Evolutionary conservation across 1,140 invertebrate genomes (phyloP).

Genomic region (Drosophila eugracilis): DNA sequence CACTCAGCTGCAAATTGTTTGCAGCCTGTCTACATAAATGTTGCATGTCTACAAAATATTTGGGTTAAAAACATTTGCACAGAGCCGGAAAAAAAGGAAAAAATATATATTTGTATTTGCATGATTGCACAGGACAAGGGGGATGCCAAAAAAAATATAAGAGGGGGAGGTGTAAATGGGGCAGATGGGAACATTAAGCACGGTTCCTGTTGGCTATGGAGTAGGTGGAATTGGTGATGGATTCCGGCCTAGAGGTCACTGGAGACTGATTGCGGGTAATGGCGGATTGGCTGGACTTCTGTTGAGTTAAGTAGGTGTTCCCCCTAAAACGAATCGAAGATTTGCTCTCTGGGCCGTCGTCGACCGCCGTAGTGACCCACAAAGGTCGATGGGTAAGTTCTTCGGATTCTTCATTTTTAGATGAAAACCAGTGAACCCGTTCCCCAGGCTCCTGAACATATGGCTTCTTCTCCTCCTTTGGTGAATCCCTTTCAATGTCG

Average conservation of each 20-base stretch:
- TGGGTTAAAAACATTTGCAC: slow-evolving; percentile 79
- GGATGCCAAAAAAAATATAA: background rate
- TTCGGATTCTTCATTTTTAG: background rate
- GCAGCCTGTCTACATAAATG: slow-evolving; percentile 66
- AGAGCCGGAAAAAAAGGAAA: slow-evolving; percentile 42
- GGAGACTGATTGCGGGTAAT: too few relatives aligned
- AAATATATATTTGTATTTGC: slow-evolving; percentile 77
- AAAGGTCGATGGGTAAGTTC: background rate
- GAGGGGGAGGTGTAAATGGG: background rate
- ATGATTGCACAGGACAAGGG: slow-evolving; percentile 66
- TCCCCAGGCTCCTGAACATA: background rate
- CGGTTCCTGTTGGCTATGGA: background rate
- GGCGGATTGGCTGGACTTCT: background rate
- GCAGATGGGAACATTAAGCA: slow-evolving; percentile 12
- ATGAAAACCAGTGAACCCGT: slow-evolving; percentile 5
- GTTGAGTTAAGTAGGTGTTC: background rate
- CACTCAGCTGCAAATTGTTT: slow-evolving; percentile 43
- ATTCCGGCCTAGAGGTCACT: too few relatives aligned
- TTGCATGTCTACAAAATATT: slow-evolving; percentile 83
- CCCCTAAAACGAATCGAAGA: background rate
- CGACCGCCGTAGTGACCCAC: background rate
- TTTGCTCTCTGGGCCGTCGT: background rate
- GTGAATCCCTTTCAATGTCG: too few relatives aligned
- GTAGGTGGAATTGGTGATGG: background rate
- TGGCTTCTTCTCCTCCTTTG: background rate